These are phyloP conservation scores for Cephalopachus bancanus DNA, from an alignment of 2,797 vertebrate genomes.

Conservation along the genomic window DNA sequence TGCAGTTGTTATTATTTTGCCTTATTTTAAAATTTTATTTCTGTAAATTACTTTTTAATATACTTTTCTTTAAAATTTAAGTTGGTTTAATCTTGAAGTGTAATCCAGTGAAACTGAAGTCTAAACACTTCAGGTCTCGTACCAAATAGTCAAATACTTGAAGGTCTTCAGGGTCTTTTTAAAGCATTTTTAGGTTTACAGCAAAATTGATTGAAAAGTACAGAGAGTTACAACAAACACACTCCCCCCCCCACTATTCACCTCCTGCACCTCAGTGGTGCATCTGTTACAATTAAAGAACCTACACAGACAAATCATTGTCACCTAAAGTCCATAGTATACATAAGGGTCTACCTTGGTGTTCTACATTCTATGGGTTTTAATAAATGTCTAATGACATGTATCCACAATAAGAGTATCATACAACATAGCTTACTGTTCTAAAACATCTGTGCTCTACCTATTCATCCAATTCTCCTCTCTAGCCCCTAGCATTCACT, in stretches of 20 bases:
- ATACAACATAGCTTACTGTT: neutral
- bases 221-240: neutral
- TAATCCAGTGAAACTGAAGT: too few relatives aligned
- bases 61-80: too few relatives aligned
- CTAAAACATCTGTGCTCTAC: neutral
- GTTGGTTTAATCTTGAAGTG: too few relatives aligned
- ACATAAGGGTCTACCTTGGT: neutral
- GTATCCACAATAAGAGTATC: neutral
- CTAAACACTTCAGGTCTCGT: too few relatives aligned
- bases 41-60: neutral
- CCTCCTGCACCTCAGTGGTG: neutral
- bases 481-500: neutral
- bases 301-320: neutral
- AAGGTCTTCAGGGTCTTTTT: neutral
- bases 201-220: neutral
- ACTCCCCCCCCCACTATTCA: neutral
- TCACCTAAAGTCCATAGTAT: neutral
- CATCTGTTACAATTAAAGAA: neutral
- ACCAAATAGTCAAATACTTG: too few relatives aligned
- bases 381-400: neutral
- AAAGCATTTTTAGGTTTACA: neutral
- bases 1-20: neutral
- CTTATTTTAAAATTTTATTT: neutral
- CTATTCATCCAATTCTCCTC: neutral
- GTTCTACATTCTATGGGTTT: neutral